Evolutionary conservation across 2,797 vertebrate species (phyloP).

Genomic region (Pangasius mekongensis): DNA sequence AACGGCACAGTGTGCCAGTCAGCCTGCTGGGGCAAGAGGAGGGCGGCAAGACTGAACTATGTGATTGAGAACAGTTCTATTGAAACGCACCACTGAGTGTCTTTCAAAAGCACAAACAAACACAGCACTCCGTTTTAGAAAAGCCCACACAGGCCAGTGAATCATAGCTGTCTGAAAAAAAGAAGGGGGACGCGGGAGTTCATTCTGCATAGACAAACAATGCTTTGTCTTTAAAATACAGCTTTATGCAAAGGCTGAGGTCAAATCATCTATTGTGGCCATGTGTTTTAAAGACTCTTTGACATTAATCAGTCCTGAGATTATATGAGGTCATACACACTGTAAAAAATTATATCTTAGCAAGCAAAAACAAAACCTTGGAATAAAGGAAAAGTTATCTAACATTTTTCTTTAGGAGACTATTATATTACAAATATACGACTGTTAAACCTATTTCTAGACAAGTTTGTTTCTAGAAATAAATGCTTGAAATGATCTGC

Average conservation of each 20-base stretch:
- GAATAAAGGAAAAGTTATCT: neutral
- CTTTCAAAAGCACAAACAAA: slow-evolving; percentile 50
- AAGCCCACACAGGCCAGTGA: slow-evolving; percentile 30
- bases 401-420: neutral
- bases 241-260: slow-evolving; percentile 51
- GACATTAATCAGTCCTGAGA: neutral
- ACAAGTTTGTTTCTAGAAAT: neutral
- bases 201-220: slow-evolving; percentile 51
- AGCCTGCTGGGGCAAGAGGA: slow-evolving; percentile 36
- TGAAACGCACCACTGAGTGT: slow-evolving; percentile 22
- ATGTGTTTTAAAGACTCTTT: neutral
- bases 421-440: neutral
- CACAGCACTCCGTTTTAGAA: slow-evolving; percentile 36
- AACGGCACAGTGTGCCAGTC: slow-evolving; percentile 52
- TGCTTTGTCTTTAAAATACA: slow-evolving; percentile 59
- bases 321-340: neutral
- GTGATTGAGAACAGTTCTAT: slow-evolving; percentile 34
- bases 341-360: neutral
- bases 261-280: slow-evolving; percentile 50
- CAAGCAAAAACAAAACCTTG: neutral
- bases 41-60: slow-evolving; percentile 33
- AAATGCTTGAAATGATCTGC: neutral
- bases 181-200: slow-evolving; percentile 23
- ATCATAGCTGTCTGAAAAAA: slow-evolving; percentile 38
- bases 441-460: neutral